These are phyloP conservation scores for Cheirogaleus medius DNA, from an alignment of 2,113 vertebrate genomes.

Conservation along the genomic window DNA sequence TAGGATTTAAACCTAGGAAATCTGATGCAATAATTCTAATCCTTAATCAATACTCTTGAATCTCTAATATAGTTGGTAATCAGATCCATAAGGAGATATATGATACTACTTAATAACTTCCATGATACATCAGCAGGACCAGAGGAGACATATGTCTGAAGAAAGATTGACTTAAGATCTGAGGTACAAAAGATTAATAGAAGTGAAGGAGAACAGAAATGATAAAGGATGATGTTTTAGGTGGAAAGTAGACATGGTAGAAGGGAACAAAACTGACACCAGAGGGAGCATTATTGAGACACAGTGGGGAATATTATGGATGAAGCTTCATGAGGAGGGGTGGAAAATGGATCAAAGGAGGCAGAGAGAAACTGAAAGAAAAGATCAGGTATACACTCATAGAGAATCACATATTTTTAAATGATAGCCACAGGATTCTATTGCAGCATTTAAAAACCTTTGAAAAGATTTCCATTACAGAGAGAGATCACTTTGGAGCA, in stretches of 20 bases:
- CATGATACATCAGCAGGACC: not conserved
- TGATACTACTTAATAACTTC: not conserved
- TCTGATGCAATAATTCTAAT: not conserved
- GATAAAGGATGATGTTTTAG: not conserved
- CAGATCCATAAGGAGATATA: not conserved
- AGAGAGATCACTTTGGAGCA: not conserved
- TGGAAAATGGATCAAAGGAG: not conserved
- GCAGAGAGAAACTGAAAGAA: not conserved
- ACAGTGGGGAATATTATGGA: not conserved
- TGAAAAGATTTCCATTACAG: not conserved
- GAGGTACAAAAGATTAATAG: not conserved
- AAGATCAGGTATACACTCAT: not conserved
- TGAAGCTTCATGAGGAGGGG: not conserved
- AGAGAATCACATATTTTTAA: not conserved
- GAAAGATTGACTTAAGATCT: not conserved
- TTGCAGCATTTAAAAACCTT: not conserved
- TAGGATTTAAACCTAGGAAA: not conserved
- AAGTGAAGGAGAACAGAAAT: not conserved
- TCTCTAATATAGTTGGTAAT: not conserved
- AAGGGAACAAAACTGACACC: not conserved
- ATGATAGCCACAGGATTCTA: not conserved
- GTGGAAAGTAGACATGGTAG: not conserved
- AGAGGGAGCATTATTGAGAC: not conserved
- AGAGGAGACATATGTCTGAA: not conserved
- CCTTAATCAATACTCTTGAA: not conserved